These are phyloP conservation scores for Loripinus fragilis DNA, from an alignment of 2,888 invertebrate species.

Conservation along the genomic window DNA sequence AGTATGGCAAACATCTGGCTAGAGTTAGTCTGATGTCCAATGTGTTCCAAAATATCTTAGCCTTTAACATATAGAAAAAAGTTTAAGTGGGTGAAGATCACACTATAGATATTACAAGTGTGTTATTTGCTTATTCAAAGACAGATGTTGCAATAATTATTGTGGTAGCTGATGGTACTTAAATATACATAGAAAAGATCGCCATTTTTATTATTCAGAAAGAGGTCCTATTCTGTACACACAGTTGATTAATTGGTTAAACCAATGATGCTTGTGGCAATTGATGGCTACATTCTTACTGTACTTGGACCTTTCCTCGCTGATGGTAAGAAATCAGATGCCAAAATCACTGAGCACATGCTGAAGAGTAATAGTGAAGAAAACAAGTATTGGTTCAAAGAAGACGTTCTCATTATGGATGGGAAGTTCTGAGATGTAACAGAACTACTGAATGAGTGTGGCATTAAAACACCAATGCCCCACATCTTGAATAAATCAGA, in stretches of 20 bases:
- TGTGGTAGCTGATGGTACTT: background rate
- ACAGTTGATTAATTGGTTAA: background rate
- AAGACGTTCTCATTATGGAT: too few relatives aligned
- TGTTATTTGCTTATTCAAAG: background rate
- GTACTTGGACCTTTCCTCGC: background rate
- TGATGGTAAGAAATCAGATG: too few relatives aligned
- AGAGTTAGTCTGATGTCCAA: background rate
- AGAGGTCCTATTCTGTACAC: background rate
- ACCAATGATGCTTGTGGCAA: constrained; percentile 1
- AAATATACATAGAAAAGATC: background rate
- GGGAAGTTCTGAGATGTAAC: too few relatives aligned
- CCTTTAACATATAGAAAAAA: background rate
- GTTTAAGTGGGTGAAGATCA: background rate
- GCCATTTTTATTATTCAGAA: background rate
- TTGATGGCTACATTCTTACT: too few relatives aligned
- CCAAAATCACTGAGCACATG: too few relatives aligned
- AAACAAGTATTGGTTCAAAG: too few relatives aligned
- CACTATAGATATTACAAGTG: too few relatives aligned
- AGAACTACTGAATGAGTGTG: too few relatives aligned
- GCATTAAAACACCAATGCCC: too few relatives aligned
- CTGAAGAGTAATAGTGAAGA: background rate
- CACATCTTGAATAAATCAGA: too few relatives aligned
- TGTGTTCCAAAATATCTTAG: background rate
- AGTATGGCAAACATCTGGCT: background rate
- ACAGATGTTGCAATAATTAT: background rate